These are phyloP conservation scores for Pseudobourletiella spinata DNA, from an alignment of 1,140 invertebrate species.

Conservation along the genomic window DNA sequence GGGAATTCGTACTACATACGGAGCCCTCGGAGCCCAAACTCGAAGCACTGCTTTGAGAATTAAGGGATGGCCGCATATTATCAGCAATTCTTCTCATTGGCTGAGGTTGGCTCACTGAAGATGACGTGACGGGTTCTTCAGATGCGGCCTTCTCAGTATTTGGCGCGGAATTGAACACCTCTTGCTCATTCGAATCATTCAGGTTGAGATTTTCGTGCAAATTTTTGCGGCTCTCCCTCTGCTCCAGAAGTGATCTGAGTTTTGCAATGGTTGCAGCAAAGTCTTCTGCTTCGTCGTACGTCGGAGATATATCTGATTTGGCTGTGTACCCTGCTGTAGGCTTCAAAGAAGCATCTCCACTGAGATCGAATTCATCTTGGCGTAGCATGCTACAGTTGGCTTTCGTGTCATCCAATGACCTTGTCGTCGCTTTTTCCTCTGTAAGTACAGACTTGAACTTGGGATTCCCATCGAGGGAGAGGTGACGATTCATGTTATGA, in stretches of 20 bases:
- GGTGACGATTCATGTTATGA: constrained; percentile 7
- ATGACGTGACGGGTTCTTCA: not conserved
- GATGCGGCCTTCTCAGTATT: not conserved
- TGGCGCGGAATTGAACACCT: not conserved
- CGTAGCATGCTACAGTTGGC: constrained; percentile 18
- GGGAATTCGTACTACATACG: constrained; percentile 11
- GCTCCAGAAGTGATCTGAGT: constrained; percentile 54
- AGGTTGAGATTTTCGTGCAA: constrained; percentile 1
- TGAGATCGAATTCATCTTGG: constrained; percentile 30
- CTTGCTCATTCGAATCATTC: not conserved
- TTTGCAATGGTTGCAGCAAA: constrained; percentile 63
- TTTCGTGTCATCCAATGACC: constrained; percentile 26
- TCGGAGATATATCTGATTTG: constrained; percentile 41
- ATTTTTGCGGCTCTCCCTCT: constrained; percentile 42
- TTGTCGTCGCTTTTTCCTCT: constrained; percentile 9
- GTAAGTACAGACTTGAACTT: not conserved
- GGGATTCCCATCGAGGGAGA: constrained; percentile 16
- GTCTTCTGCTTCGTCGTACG: constrained; percentile 62
- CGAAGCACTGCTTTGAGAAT: constrained; percentile 24
- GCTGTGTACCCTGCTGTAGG: constrained; percentile 1
- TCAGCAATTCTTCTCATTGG: not conserved
- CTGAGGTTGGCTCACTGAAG: not conserved
- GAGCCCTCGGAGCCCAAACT: constrained; percentile 20
- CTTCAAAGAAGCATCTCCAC: constrained; percentile 12
- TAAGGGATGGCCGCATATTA: constrained; percentile 3